Base-by-base conservation (phyloP, 2,113 vertebrate genomes). In the Ailurus styani region DNA sequence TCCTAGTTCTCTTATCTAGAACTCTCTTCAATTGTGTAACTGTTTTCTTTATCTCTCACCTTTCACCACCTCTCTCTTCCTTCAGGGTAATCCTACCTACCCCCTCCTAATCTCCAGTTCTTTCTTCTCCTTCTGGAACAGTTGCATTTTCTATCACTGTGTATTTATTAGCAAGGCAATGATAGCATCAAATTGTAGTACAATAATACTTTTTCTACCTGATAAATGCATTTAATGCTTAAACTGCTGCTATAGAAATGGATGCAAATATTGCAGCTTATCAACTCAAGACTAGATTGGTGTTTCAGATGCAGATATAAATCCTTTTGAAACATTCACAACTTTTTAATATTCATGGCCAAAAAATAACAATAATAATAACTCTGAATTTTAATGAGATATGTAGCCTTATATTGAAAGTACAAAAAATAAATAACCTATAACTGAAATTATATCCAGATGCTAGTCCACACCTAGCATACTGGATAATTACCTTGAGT, bases 41-140 rank as follows among this genome's bases (percentile, higher is more conserved):
- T 98, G 97, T 77, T 96, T 97, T 93, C 90, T 96, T 96, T 97
- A 97, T 97, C 97, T 97, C 94, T 93, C 77, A 72, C 94, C 90
- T 97, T 91, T 98, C 96, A 84, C 62, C 93, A 77, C 52, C 37
- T 50, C 31, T 77, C 37, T 95, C 68, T 95, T 95, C 87, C 91
- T 87, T 47, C 72, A 86, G 54, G 47, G 79, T 78, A 50, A 86
- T 42, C 50, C 77, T 64, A 10, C 93, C 42, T 25, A 57, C 17
- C 54, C 34, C 29, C 2, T 18, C 45, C 72, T 86, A 87, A 94
- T 73, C 89, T 93, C 66, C 7, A 31, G 9, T 47, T 93, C 70
- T 94, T 93, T 66, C 73, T 91, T 84, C 94, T 95, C 54, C 87
- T 77, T 73, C 64, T 40, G 55, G 54, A 86, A 87, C 34, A 85